These are phyloP conservation scores for Lacerta bilineata DNA, from an alignment of 2,797 vertebrate species.

Conservation along the genomic window DNA sequence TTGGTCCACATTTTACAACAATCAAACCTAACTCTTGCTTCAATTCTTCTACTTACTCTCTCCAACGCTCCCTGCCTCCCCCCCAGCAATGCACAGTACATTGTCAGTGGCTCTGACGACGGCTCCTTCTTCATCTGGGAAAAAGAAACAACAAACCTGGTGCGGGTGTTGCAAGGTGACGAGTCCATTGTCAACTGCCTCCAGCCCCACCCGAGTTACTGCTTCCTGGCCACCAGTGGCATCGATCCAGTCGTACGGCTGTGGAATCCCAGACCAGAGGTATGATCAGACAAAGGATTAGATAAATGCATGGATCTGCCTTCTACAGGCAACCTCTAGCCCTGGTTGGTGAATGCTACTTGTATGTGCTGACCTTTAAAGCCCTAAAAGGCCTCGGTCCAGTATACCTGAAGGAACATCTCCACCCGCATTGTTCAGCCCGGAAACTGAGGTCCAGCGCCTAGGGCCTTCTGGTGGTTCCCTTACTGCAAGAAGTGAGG, in stretches of 20 bases:
- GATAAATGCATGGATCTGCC: not conserved
- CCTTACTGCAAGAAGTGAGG: too few species aligned
- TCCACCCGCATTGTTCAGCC: too few species aligned
- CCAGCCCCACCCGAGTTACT: slow-evolving; percentile 97
- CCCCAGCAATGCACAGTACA: slow-evolving; percentile 95
- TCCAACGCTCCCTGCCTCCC: not conserved
- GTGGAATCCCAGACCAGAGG: slow-evolving; percentile 97
- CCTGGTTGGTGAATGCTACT: not conserved
- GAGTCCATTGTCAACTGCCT: slow-evolving; percentile 99
- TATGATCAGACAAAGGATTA: slow-evolving; percentile 63
- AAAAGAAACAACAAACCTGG: slow-evolving; percentile 97
- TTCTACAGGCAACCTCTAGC: not conserved
- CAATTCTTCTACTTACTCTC: slow-evolving; percentile 36
- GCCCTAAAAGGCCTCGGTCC: too few species aligned
- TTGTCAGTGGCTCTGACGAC: slow-evolving; percentile 97
- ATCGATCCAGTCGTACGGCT: slow-evolving; percentile 97
- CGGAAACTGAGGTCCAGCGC: too few species aligned
- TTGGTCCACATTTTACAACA: not conserved
- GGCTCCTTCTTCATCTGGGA: slow-evolving; percentile 99
- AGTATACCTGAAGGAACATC: too few species aligned
- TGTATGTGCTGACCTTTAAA: too few species aligned
- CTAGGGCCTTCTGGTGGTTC: too few species aligned
- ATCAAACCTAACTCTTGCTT: not conserved
- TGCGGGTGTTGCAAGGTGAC: slow-evolving; percentile 96
- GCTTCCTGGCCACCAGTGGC: slow-evolving; percentile 97